phyloP scores from a whole-genome alignment of 2,113 vertebrate species.

The Heptranchias perlo region DNA sequence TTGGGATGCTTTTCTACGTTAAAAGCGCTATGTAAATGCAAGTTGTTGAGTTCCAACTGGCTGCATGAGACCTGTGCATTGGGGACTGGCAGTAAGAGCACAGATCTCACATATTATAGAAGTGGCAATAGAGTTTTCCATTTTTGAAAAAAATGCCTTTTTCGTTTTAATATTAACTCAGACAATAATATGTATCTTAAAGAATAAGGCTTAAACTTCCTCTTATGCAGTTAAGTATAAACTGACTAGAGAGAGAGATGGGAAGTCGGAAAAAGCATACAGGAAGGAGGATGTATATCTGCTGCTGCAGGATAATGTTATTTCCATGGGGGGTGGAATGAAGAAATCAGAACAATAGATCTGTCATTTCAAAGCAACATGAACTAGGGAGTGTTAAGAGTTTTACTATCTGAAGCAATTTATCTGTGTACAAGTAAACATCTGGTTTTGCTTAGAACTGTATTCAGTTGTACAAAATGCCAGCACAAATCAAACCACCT shows the following conservation, averaged over 20 bases:
- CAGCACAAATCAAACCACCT: not conserved
- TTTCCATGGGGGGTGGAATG: not conserved
- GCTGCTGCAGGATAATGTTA: conserved; percentile 21
- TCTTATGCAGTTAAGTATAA: conserved; percentile 7
- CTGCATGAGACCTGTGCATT: not conserved
- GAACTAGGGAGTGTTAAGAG: not conserved
- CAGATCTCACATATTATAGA: not conserved
- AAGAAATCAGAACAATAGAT: conserved; percentile 38
- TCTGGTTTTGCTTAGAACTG: conserved; percentile 11
- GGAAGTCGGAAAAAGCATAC: conserved; percentile 20
- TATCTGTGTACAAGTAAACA: not conserved
- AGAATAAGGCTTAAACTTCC: conserved; percentile 24
- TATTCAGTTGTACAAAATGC: not conserved
- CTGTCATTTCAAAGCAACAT: conserved; percentile 32
- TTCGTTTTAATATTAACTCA: not conserved
- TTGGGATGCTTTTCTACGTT: not conserved
- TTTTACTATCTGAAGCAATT: not conserved
- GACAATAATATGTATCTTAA: not conserved
- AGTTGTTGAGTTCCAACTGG: not conserved
- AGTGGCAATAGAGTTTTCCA: not conserved
- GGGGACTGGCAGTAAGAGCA: not conserved
- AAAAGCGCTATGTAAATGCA: not conserved
- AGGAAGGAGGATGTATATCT: conserved; percentile 40
- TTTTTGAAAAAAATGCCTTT: not conserved
- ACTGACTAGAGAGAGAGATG: not conserved